A percentile compares a stretch with the other conserved stretches of the same genome.
Evolutionary conservation across 35 echinoderm and acorn worm species (phyloP).

Genomic region (Apostichopus parvimensis): DNA sequence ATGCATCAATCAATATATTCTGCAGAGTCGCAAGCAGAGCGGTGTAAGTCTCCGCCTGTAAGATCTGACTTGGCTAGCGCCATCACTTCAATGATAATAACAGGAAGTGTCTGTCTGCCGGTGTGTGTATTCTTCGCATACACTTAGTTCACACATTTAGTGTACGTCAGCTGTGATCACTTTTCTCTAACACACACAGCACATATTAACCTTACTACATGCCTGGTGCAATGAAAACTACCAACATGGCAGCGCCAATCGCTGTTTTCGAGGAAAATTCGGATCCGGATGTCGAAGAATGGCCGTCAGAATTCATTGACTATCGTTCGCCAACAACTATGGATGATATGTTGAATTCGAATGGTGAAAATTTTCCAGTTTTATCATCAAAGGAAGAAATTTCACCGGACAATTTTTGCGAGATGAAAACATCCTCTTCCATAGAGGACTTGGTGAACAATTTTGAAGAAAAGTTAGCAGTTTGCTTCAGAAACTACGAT

Average conservation of each 20-base stretch:
- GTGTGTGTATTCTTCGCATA: conserved; percentile 35
- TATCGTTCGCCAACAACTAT: conserved; percentile 80
- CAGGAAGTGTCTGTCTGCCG: conserved; percentile 26
- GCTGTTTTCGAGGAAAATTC: conserved; percentile 94
- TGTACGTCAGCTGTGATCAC: conserved; percentile 49
- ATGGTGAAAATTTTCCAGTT: conserved; percentile 81
- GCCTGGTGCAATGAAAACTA: conserved; percentile 50
- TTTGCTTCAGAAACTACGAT: conserved; percentile 98
- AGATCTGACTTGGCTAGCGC: conserved; percentile 8
- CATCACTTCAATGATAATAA: conserved; percentile 38
- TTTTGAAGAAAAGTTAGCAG: conserved; percentile 97
- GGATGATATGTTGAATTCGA: conserved; percentile 91
- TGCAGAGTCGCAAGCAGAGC: too few relatives aligned
- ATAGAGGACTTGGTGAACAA: conserved; percentile 99
- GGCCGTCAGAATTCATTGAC: conserved; percentile 97
- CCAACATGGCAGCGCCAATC: conserved; percentile 94
- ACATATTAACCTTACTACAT: conserved; percentile 15
- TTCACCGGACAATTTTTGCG: conserved; percentile 95
- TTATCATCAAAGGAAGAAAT: conserved; percentile 96
- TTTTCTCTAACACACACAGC: not conserved
- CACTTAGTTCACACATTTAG: conserved; percentile 39
- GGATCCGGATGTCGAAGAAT: conserved; percentile 91
- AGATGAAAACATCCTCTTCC: conserved; percentile 85
- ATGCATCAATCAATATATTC: too few relatives aligned
- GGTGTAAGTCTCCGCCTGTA: not conserved